Evolutionary conservation across 2,888 invertebrate species (phyloP), one percentile per base, ranked within the genome.

Genomic region (Leucophenga maculata): DNA sequence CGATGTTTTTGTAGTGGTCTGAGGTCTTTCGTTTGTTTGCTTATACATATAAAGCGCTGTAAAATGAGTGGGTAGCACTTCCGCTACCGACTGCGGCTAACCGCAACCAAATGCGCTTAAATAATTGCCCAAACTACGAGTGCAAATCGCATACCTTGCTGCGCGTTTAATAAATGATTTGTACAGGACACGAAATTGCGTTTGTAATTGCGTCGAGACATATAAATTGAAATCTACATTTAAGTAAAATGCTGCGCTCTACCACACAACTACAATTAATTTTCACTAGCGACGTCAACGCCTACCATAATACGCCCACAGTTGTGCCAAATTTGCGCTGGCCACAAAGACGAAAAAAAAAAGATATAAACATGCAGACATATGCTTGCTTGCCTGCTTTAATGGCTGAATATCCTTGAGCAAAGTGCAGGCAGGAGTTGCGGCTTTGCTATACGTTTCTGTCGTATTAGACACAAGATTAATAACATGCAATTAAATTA

Each of bases 401-500:
- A 50, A 50, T 50, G 50, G 46, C 14, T n/a, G 46, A 4, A 13
- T 14, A 18, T 18, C 16, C 16, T 16, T 50, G n/a, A 8, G 50
- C 14, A 8, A 8, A 8, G 50, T 6, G 50, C 50, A 18, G 50
- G 50, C 50, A 18, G 50, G 50, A 50, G 50, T 50, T 16, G 50
- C 16, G 1, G 50, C 18, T 50, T 1, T n/a, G 50, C 11, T 39
- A 11, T 39, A 11, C 11, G 60, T 3, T 60, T 60, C 39, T 18
- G 55, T 22, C 46, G 26, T 64, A 64, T 64, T 64, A 64, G 62
- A 48, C 62, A 64, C 62, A 64, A 64, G 62, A 64, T 64, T 64
- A 64, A 64, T 64, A 64, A 64, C 62, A 64, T 64, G 62, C 62
- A 64, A 69, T 71, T 71, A 62, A 73, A 71, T 71, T 70, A 71